Evolutionary conservation across 2,113 vertebrate genomes (phyloP), one percentile per base, ranked within the genome.

Genomic region (Tretioscincus oriximinensis): DNA sequence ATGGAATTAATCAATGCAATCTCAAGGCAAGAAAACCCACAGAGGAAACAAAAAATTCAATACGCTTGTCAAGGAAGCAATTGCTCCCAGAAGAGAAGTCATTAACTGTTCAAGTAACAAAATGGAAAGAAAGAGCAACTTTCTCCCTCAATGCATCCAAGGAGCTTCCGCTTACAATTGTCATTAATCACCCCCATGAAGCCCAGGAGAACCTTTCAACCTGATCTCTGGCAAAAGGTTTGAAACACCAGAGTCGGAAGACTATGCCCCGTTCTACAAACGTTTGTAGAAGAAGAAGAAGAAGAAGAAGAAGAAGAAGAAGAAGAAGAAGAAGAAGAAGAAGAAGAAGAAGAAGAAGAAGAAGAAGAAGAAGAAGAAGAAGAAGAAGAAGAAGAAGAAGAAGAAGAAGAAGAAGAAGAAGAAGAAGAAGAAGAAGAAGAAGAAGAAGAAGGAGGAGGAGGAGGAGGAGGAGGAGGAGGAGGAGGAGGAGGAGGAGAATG

Each of bases 1-100:
- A 88, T 81, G 87, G n/a, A 83, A 82, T 82, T 89, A 84, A 89
- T 91, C 92, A 89, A 91, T 90, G 88, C 75, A 73, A 76, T 71
- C 81, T 69, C 78, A 86, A 41, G 81, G 87, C 83, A 76, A 79
- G 83, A 77, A 58, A 77, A 86, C 87, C 88, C 84, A 90, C 88
- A 86, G 2, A 26, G 88, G 84, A 73, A 24, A 66, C 82, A 78
- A 79, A 75, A 9, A 58, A 80, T 81, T 78, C 87, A 88, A 88
- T 90, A 89, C 76, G 21, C 78, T 76, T 83, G 79, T 87, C 86
- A 80, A 81, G 89, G 83, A 89, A 81, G 85, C 88, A 92, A 74
- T 29, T 35, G 76, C 18, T 28, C 83, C 61, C 0, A 0, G 85
- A 78, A 54, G 65, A 45, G 70, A 1, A 0, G 21, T 85, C 35